Evolutionary conservation across 1,140 invertebrate genomes (phyloP).

Genomic region (Aculops lycopersici): DNA sequence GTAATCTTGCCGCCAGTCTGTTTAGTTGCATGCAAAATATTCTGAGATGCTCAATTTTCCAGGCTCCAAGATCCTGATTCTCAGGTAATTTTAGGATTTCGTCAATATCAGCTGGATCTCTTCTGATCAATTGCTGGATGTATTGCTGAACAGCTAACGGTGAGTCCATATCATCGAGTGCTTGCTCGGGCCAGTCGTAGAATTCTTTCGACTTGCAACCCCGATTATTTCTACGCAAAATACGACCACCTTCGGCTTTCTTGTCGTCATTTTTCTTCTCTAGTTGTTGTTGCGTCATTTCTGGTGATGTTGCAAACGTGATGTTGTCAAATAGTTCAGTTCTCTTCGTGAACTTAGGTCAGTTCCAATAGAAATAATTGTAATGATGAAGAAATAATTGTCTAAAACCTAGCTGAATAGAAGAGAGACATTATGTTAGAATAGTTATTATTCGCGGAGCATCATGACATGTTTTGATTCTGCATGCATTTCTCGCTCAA

Average conservation of each 20-base stretch:
- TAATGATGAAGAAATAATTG: too few species aligned
- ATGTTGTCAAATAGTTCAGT: too few species aligned
- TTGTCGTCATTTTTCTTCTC: too few species aligned
- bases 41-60: conserved; percentile 97
- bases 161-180: conserved; percentile 98
- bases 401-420: too few species aligned
- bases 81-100: conserved; percentile 79
- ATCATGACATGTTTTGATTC: too few species aligned
- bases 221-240: conserved; percentile 6
- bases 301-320: too few species aligned
- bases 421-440: too few species aligned
- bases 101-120: conserved; percentile 68
- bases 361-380: too few species aligned
- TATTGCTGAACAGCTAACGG: conserved; percentile 92
- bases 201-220: conserved; percentile 36
- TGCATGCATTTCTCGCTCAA: too few species aligned
- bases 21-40: conserved; percentile 98
- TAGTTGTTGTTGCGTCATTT: too few species aligned
- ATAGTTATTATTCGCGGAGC: too few species aligned
- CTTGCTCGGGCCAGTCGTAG: conserved; percentile 82
- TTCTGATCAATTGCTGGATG: conserved; percentile 85
- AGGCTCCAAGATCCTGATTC: conserved; percentile 87
- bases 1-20: conserved; percentile 55
- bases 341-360: too few species aligned
- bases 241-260: not conserved